Evolutionary conservation across 2,888 invertebrate genomes (phyloP), one percentile per base, ranked within the genome.

Genomic region (Notodromas monacha): DNA sequence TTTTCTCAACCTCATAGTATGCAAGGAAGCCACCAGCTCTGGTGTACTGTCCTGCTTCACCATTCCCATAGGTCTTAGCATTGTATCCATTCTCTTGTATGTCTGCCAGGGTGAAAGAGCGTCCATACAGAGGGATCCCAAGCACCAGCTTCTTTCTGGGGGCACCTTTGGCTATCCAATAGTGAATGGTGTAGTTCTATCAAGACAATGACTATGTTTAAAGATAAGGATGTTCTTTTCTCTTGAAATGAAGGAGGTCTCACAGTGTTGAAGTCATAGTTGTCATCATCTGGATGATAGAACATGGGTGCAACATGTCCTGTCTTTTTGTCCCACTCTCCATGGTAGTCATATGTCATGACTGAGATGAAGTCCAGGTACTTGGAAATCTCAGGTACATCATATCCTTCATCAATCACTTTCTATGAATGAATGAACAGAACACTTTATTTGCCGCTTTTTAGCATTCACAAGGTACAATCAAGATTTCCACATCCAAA

Each of bases 341-440:
- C 77, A 39, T 77, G 76, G 51, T 65, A 76, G 43, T 79, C 79
- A 41, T 79, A 79, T 1, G 72, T 61, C 79, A 81, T 79, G 1
- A 81, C 63, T 1, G 76, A 65, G 37, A 79, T 69, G 73, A 76
- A 77, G 45, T 77, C 74, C 34, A 79, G 56, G 43, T 73, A 60
- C 38, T 60, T 55, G 1, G 68, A 64, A 1, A 79, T 43, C 1
- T 61, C 56, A 0, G 68, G 47, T 2, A 67, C 56, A 41, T 77
- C 68, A 43, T 79, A 79, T 1, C 76, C 61, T 39, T 64, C 66
- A 45, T 79, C 76, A 33, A n/a, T n/a, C n/a, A n/a, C n/a, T n/a
- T n/a, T n/a, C n/a, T n/a, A n/a, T n/a, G n/a, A n/a, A n/a, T n/a
- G n/a, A n/a, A n/a, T n/a, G n/a, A n/a, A n/a, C n/a, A n/a, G n/a